A percentile compares a stretch with the other conserved stretches of the same genome.
Evolutionary conservation across 2,888 invertebrate species (phyloP).

Genomic region (Unio delphinus): DNA sequence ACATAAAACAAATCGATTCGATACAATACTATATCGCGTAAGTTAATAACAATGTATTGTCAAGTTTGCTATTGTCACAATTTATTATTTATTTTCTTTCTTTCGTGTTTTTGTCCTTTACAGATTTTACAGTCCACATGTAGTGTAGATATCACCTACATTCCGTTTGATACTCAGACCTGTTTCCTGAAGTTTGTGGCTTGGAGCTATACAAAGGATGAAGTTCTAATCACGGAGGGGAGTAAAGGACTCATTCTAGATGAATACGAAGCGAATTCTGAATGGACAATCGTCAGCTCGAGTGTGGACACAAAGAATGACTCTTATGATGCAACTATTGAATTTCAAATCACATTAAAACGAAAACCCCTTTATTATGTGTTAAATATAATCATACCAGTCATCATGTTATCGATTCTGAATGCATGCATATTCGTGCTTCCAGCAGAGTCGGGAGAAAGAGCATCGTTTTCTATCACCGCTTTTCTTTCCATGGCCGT

Average conservation of each 20-base stretch:
- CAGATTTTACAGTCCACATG: constrained; percentile 26
- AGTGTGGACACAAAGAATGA: not conserved
- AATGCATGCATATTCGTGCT: too few relatives aligned
- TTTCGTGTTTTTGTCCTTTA: too few relatives aligned
- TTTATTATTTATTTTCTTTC: too few relatives aligned
- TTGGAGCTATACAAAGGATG: constrained; percentile 17
- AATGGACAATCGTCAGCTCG: constrained; percentile 17
- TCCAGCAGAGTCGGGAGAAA: too few relatives aligned
- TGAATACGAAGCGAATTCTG: constrained; percentile 14
- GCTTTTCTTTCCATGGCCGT: too few relatives aligned
- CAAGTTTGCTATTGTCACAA: too few relatives aligned
- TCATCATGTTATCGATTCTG: constrained; percentile 23
- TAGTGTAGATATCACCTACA: constrained; percentile 22
- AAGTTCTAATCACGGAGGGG: constrained; percentile 2
- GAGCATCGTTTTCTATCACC: too few relatives aligned
- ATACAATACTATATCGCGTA: too few relatives aligned
- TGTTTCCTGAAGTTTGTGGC: constrained; percentile 22
- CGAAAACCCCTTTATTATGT: constrained; percentile 27
- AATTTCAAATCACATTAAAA: constrained; percentile 9
- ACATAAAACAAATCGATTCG: too few relatives aligned
- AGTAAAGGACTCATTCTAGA: constrained; percentile 5
- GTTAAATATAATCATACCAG: constrained; percentile 23
- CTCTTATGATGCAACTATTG: too few relatives aligned
- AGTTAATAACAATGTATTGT: too few relatives aligned
- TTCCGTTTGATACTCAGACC: constrained; percentile 23